Conservation (phyloP, 2,113 vertebrate species). For the Danio rerio region DNA sequence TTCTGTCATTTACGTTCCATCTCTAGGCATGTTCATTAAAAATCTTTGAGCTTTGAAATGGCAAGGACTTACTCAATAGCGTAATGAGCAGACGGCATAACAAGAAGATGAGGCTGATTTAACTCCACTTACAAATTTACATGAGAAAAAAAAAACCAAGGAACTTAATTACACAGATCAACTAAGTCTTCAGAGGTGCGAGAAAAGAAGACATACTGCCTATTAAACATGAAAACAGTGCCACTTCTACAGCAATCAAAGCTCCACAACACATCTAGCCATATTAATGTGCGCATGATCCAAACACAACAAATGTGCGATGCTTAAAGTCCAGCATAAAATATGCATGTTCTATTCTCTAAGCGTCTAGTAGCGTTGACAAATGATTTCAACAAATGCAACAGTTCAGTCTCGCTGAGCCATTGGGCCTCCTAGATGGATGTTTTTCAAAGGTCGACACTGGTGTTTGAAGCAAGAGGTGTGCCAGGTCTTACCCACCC, state of each 20-base stretch:
- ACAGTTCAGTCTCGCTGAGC: slow-evolving; percentile 28
- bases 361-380: slow-evolving; percentile 24
- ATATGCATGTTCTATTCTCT: slow-evolving; percentile 49
- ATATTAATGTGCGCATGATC: slow-evolving; percentile 55
- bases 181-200: slow-evolving; percentile 69
- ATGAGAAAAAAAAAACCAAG: slow-evolving; percentile 65
- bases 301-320: slow-evolving; percentile 39
- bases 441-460: slow-evolving; percentile 33
- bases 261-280: slow-evolving; percentile 34
- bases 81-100: slow-evolving; percentile 64
- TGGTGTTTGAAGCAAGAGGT: slow-evolving; percentile 46
- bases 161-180: slow-evolving; percentile 77
- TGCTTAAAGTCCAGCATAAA: slow-evolving; percentile 41
- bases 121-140: slow-evolving; percentile 74
- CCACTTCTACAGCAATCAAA: slow-evolving; percentile 60
- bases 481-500: slow-evolving; percentile 72
- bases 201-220: slow-evolving; percentile 62
- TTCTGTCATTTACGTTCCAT: slow-evolving; percentile 46
- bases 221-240: slow-evolving; percentile 70
- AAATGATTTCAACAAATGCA: slow-evolving; percentile 31
- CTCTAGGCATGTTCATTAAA: slow-evolving; percentile 50
- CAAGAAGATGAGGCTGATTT: slow-evolving; percentile 70
- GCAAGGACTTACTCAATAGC: slow-evolving; percentile 50
- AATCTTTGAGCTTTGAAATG: slow-evolving; percentile 59
- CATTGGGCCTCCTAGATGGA: slow-evolving; percentile 26